Evolutionary conservation across 2,888 invertebrate genomes (phyloP).

Genomic region (Liopterus haemorrhoidalis): DNA sequence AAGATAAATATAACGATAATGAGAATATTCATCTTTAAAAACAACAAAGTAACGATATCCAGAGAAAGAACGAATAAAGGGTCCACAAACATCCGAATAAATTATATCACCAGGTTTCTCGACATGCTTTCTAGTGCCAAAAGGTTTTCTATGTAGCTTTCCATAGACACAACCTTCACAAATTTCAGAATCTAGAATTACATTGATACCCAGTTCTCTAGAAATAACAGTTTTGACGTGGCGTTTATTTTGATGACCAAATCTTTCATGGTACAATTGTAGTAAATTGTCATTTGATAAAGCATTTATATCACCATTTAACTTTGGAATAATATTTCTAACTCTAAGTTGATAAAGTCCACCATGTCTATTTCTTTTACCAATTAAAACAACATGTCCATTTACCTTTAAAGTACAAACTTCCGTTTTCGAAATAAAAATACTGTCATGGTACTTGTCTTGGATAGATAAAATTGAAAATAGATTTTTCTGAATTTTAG

Average conservation of each 20-base stretch:
- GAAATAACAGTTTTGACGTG: conserved; percentile 31
- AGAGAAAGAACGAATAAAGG: conserved; percentile 22
- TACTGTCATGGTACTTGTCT: conserved; percentile 12
- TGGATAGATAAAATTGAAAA: conserved; percentile 17
- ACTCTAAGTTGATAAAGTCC: conserved; percentile 10
- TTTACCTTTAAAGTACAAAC: conserved; percentile 5
- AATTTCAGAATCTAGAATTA: conserved; percentile 27
- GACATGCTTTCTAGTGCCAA: conserved; percentile 27
- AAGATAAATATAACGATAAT: conserved; percentile 32
- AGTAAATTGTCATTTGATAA: conserved; percentile 19
- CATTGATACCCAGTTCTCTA: conserved; percentile 27
- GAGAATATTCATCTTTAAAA: conserved; percentile 29
- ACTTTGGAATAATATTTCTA: not conserved
- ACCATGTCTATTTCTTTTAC: conserved; percentile 3
- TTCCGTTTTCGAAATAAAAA: conserved; percentile 15
- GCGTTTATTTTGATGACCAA: conserved; percentile 34
- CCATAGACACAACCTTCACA: conserved; percentile 32
- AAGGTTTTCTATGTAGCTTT: conserved; percentile 30
- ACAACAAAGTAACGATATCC: conserved; percentile 17
- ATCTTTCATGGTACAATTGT: conserved; percentile 32
- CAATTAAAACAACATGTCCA: conserved; percentile 3
- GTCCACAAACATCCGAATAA: conserved; percentile 33
- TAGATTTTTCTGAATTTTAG: conserved; percentile 9
- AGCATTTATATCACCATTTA: not conserved
- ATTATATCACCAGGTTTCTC: conserved; percentile 29